Base-by-base conservation (phyloP, 2,888 invertebrate species). In the Caenorhabditis auriculariae region DNA sequence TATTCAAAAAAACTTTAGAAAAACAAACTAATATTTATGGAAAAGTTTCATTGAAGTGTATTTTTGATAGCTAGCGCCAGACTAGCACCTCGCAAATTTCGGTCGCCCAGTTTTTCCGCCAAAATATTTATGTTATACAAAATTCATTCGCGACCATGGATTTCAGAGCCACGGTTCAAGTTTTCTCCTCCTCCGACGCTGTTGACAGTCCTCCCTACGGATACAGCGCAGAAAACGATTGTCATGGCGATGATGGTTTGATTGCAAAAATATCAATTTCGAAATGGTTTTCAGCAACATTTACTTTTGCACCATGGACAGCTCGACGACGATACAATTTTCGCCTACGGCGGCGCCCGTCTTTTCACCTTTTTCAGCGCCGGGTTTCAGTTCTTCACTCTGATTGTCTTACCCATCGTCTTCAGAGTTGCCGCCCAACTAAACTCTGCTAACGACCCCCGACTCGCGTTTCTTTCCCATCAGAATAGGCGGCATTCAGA, bases 381-480 rank as follows among this genome's bases (percentile, higher is more conserved):
- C 39, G 60, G 56, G 58, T 58, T 6, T n/a, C 35, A 32, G n/a
- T 32, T 32, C n/a, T 32, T 12, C 35, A 12, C 9, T 32, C 9
- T 12, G 9, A 12, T 32, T 32, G 35, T 32, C 35, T 32, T 32
- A 32, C 35, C n/a, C 9, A 12, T 12, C 35, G 35, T 32, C n/a
- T 55, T 19, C 51, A 64, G 64, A 45, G 42, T 53, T 15, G 29
- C 56, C 0, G 42, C 62, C 1, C 61, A 66, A 39, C 61, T 55
- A 41, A 41, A 41, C 9, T 66, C 61, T 29, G 38, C 49, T n/a
- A 12, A 44, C 1, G 39, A 51, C 21, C 41, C 49, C 12, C 28
- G 53, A 7, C 49, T 66, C 12, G 29, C 42, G 2, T 67, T 67
- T 46, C 38, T 63, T 9, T 63, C 67, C 4, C 67, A 67, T 43